Evolutionary conservation across 2,797 vertebrate genomes (phyloP).

Genomic region (Champsocephalus esox): DNA sequence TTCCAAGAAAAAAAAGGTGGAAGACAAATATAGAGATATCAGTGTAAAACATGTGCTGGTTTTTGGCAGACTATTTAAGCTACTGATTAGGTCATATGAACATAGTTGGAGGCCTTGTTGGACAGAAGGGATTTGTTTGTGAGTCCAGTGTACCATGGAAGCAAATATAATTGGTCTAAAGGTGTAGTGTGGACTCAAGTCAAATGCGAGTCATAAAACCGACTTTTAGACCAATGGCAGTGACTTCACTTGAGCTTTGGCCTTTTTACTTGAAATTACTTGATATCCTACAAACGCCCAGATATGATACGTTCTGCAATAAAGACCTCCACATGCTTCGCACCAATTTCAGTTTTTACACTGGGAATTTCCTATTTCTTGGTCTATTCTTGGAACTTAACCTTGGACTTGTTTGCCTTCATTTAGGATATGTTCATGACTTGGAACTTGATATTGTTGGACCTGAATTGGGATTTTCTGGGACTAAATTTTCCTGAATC

Average conservation of each 20-base stretch:
- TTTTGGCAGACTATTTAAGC: slow-evolving; percentile 59
- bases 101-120: slow-evolving; percentile 42
- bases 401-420: not conserved
- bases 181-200: not conserved
- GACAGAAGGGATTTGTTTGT: slow-evolving; percentile 34
- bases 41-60: slow-evolving; percentile 55
- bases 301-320: not conserved
- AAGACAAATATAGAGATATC: slow-evolving; percentile 51
- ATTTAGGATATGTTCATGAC: not conserved
- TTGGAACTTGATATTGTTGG: not conserved
- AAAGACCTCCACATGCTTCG: not conserved
- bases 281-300: not conserved
- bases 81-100: slow-evolving; percentile 59
- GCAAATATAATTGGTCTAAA: not conserved
- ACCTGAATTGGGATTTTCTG: too few species aligned
- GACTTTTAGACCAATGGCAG: not conserved
- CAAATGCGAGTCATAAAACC: not conserved
- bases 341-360: not conserved
- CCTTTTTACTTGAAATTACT: not conserved
- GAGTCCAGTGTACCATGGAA: slow-evolving; percentile 13
- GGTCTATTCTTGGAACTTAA: not conserved
- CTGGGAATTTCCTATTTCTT: not conserved
- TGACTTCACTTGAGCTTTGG: not conserved
- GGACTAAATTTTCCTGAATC: not conserved
- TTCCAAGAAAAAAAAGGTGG: slow-evolving; percentile 6